Evolutionary conservation across 2,888 invertebrate species (phyloP), one percentile per base, ranked within the genome.

Genomic region (Luperina nickerlii): DNA sequence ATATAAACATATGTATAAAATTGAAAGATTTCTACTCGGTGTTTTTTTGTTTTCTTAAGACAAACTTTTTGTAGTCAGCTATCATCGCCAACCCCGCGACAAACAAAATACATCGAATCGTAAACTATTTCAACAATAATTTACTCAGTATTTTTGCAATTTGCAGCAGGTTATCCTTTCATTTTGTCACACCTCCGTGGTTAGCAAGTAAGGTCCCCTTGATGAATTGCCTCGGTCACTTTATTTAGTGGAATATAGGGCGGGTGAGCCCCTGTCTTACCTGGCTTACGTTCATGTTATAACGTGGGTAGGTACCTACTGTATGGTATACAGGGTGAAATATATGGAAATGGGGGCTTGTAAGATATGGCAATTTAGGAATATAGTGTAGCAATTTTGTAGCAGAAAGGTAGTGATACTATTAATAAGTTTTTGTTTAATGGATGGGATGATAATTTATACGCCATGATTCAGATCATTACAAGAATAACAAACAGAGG

Each of bases 141-240:
- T 32, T 24, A 20, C 13, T 69, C 7, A 27, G 27, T 69, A 32
- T 24, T 51, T 20, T n/a, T 54, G 27, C 32, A 69, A 48, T 20
- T 51, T 24, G 13, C 1, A 27, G 11, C 11, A 38, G 6, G 32
- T 32, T 24, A 72, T 32, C n/a, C 63, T 57, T 84, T n/a, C 69
- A 79, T 73, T 80, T 57, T 2, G 27, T 73, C 11, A n/a, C n/a
- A 38, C 20, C 20, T 75, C 88, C 6, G 11, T 74, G 72, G 15
- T n/a, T 15, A 18, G 74, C 66, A 79, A 66, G 88, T 81, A 79
- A 78, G 88, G 88, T 86, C 69, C 60, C 75, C 77, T 82, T 88
- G 87, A 88, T 86, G 90, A 83, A 90, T 88, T 90, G 81, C 90
- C 69, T 86, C 72, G 88, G 87, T 87, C 87, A 87, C 88, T 90